Base-by-base conservation (phyloP, 2,888 invertebrate genomes). In the Malachius bipustulatus region DNA sequence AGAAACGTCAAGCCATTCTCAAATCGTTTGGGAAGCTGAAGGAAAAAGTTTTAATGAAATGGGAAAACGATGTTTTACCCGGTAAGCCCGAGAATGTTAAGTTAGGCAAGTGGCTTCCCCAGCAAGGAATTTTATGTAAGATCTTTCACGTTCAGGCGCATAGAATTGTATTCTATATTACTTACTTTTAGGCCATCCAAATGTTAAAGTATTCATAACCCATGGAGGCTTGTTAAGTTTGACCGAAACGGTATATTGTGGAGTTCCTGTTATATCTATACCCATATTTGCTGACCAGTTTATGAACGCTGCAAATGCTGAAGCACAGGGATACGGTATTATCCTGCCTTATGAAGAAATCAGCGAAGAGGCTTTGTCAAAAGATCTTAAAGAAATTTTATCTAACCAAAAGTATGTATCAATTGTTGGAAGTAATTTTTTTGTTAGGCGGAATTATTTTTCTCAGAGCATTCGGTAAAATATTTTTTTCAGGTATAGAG, bases 1-100 rank as follows among this genome's bases (percentile, higher is more conserved):
- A 69, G 2, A 70, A 66, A 41, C 58, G 65, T 14, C 54, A 64
- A 10, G 67, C 62, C 2, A 65, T 81, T 15, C 55, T 71, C 8
- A 69, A 70, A 37, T 69, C 67, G 2, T 71, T 81, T 34, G 58
- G 66, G 1, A 65, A 64, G 41, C 47, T 78, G 0, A 74, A 76
- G 41, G 70, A 59, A 27, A 57, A 54, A 16, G 60, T 72, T 14
- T 47, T 72, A 4, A 58, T 70, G 50, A 71, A 71, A 50, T 71
- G 66, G 60, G 71, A 71, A 41, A 55, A 56, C 2, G 58, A 58
- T 2, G n/a, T n/a, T n/a, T 46, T 62, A 16, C 49, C 56, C 2
- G 52, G 51, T 11, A 48, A 59, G 44, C 60, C 63, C 2, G 38
- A 47, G 9, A 66, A 66, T 43, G 56, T 71, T 0, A 56, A 56